Evolutionary conservation across 1,140 invertebrate species (phyloP).

Genomic region (Akabosia matsudoensis): DNA sequence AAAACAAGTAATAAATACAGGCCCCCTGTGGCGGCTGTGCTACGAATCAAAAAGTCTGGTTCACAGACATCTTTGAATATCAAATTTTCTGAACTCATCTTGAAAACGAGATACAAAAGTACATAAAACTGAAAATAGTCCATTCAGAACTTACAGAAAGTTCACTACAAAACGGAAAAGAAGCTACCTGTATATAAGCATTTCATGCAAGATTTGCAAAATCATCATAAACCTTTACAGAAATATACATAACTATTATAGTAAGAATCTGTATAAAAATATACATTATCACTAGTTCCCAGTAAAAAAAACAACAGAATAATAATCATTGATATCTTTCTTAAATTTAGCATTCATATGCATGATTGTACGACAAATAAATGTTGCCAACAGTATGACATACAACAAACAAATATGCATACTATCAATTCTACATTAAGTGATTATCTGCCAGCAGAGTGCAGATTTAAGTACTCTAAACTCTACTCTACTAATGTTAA

Average conservation of each 20-base stretch:
- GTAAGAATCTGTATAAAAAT: neutral
- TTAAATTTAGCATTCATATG: too few species aligned
- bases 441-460: neutral
- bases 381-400: constrained; percentile 20
- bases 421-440: constrained; percentile 13
- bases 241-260: too few species aligned
- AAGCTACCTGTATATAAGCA: constrained; percentile 20
- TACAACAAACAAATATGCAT: constrained; percentile 21
- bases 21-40: neutral
- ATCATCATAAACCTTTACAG: constrained; percentile 1
- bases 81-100: neutral
- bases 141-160: neutral
- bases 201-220: neutral
- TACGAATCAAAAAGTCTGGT: neutral
- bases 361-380: constrained; percentile 14
- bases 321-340: neutral
- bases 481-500: neutral
- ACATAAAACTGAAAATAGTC: constrained; percentile 13
- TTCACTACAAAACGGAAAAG: constrained; percentile 15
- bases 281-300: neutral
- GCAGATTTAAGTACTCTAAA: neutral
- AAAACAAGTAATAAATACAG: neutral
- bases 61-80: neutral
- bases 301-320: neutral
- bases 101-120: neutral